Evolutionary conservation across 2,113 vertebrate species (phyloP), one percentile per base, ranked within the genome.

Genomic region (western clawed frog (Xenopus tropicalis)): DNA sequence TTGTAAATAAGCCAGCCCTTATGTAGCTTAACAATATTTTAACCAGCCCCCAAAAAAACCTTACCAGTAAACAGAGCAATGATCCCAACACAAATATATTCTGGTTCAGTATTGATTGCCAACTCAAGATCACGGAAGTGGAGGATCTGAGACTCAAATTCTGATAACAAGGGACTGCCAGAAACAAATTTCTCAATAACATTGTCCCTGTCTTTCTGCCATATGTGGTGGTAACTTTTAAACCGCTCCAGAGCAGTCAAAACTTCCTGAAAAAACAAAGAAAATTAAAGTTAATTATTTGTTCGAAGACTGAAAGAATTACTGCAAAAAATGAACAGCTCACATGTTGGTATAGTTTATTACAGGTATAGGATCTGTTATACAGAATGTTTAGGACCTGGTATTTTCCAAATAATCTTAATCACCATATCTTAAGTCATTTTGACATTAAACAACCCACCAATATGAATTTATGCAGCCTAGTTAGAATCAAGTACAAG

Each of bases 141-240:
- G 64, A 96, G 80, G 78, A 99, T 96, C 86, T 93, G 93, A 48
- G 90, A 92, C 85, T 98, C 95, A 87, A 97, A 96, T 78, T 97
- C 94, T 43, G 91, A 93, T 1, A 98, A 85, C 74, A 91, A 83
- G 1, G 93, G 94, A 29, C 78, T 93, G 48, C 84, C 88, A 72
- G 82, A 77, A 78, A 91, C 82, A 64, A 96, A 90, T 42, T 84
- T 84, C 68, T 73, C 81, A 82, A 96, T 88, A 17, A 90, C 86
- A 72, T 94, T 91, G 71, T 96, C 92, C 71, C 93, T 91, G 74
- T 97, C 92, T 67, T 83, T 91, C 80, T 90, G 93, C 97, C 97
- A 99, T 83, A 99, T 90, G 75, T 96, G 91, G 78, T 94, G 92
- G 78, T 96, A 99, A 69, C 83, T 24, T 64, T 81, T 89, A 65